These are phyloP conservation scores for Scaptomyza polygonia DNA, from an alignment of 2,888 invertebrate genomes.

Conservation along the genomic window DNA sequence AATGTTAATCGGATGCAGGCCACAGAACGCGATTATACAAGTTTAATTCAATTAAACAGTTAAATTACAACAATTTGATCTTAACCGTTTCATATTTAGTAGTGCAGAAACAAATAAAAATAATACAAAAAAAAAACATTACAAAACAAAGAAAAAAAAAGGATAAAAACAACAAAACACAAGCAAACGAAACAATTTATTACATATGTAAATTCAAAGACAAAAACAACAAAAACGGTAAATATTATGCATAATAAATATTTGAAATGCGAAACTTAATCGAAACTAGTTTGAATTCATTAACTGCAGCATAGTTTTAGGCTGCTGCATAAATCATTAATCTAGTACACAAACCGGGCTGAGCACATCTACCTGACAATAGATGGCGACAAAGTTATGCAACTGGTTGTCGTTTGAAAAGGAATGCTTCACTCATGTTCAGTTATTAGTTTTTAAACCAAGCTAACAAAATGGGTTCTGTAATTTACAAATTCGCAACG, in stretches of 20 bases:
- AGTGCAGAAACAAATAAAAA: constrained; percentile 72
- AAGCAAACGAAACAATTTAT: constrained; percentile 54
- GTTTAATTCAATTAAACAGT: constrained; percentile 79
- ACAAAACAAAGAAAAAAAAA: constrained; percentile 35
- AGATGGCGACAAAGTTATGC: constrained; percentile 2
- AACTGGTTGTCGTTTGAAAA: not conserved
- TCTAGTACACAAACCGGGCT: not conserved
- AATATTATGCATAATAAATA: constrained; percentile 76
- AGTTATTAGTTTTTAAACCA: not conserved
- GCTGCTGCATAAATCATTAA: not conserved
- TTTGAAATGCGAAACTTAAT: constrained; percentile 47
- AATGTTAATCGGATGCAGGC: constrained; percentile 23
- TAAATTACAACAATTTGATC: constrained; percentile 66
- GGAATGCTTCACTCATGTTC: too few relatives aligned
- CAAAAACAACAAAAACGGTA: constrained; percentile 57
- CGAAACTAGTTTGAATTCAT: not conserved
- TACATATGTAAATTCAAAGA: constrained; percentile 63
- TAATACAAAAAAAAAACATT: constrained; percentile 37
- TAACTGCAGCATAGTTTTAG: constrained; percentile 5
- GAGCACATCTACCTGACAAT: not conserved
- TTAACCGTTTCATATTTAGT: constrained; percentile 79
- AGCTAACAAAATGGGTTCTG: not conserved
- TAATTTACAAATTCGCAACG: not conserved
- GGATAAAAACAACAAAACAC: constrained; percentile 20
- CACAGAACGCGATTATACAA: constrained; percentile 55